phyloP scores from a whole-genome alignment of 1,140 invertebrate genomes.

The Rhagoletis zephyria region DNA sequence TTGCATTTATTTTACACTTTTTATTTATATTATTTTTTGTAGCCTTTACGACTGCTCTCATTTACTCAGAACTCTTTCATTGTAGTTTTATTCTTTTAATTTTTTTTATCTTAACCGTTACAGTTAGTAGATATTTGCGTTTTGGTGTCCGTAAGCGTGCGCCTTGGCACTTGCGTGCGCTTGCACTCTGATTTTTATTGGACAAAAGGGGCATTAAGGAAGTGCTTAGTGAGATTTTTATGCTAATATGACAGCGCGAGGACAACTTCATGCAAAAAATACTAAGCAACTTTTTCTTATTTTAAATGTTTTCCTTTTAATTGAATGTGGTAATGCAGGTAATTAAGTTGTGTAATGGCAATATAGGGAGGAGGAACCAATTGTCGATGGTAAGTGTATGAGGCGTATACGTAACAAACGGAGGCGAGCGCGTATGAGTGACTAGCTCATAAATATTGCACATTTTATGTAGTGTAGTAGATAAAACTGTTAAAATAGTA shows the following conservation, averaged over 20 bases:
- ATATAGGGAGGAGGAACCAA: neutral
- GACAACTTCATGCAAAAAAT: neutral
- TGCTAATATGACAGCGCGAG: slow-evolving; percentile 18
- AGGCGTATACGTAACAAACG: too few relatives aligned
- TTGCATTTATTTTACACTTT: slow-evolving; percentile 30
- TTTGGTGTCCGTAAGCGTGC: neutral
- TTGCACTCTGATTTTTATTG: neutral
- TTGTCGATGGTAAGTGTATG: too few relatives aligned
- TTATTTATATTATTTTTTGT: slow-evolving; percentile 36
- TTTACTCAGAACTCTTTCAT: neutral
- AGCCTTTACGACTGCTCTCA: neutral
- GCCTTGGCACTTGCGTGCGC: slow-evolving; percentile 31
- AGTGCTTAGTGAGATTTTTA: slow-evolving; percentile 27
- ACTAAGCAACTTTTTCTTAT: slow-evolving; percentile 12
- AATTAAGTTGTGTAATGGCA: neutral
- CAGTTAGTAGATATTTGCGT: neutral
- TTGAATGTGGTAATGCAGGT: slow-evolving; percentile 28
- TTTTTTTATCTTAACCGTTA: neutral
- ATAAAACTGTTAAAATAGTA: too few relatives aligned
- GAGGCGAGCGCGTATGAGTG: too few relatives aligned
- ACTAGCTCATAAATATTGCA: too few relatives aligned
- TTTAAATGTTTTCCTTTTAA: neutral
- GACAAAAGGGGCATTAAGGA: slow-evolving; percentile 35
- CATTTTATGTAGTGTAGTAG: too few relatives aligned
- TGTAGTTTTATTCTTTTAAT: neutral